phyloP scores from a whole-genome alignment of 2,888 invertebrate species.

The Andrena bucephala region DNA sequence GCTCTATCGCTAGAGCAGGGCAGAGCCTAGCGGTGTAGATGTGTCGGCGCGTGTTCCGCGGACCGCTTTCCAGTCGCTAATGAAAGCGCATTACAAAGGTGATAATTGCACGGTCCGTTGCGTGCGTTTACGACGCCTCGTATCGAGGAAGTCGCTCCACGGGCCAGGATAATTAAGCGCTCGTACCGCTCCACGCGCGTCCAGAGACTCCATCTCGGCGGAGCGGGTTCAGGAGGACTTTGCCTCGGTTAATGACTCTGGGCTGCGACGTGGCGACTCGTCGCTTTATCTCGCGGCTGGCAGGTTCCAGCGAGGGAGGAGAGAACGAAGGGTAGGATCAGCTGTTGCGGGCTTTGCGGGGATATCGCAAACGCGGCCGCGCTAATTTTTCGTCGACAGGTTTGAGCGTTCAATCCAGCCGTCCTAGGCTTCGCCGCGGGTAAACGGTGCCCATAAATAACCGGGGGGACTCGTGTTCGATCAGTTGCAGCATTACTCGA shows the following conservation, averaged over 20 bases:
- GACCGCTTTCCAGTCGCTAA: slow-evolving; percentile 42
- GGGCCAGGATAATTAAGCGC: slow-evolving; percentile 3
- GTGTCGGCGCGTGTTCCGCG: slow-evolving; percentile 21
- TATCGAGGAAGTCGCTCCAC: slow-evolving; percentile 16
- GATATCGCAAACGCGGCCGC: no score
- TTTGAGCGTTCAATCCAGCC: slow-evolving; percentile 25
- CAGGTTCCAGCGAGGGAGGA: not conserved
- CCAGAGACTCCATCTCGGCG: not conserved
- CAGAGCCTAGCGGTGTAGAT: no score
- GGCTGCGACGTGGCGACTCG: no score
- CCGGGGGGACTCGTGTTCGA: slow-evolving; percentile 36
- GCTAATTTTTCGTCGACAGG: not conserved
- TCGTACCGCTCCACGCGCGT: not conserved
- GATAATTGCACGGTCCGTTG: slow-evolving; percentile 44
- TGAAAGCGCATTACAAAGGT: slow-evolving; percentile 43
- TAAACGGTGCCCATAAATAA: slow-evolving; percentile 41
- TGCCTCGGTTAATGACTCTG: not conserved
- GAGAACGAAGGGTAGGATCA: no score
- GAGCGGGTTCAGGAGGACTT: slow-evolving; percentile 8
- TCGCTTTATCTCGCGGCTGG: no score
- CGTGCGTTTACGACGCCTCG: slow-evolving; percentile 28
- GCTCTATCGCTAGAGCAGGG: no score
- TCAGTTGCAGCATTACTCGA: slow-evolving; percentile 42
- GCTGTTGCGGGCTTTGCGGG: no score
- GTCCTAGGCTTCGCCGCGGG: slow-evolving; percentile 23